Conservation (phyloP, 64 coral and sea anemone genomes). For the Actinia equina region DNA sequence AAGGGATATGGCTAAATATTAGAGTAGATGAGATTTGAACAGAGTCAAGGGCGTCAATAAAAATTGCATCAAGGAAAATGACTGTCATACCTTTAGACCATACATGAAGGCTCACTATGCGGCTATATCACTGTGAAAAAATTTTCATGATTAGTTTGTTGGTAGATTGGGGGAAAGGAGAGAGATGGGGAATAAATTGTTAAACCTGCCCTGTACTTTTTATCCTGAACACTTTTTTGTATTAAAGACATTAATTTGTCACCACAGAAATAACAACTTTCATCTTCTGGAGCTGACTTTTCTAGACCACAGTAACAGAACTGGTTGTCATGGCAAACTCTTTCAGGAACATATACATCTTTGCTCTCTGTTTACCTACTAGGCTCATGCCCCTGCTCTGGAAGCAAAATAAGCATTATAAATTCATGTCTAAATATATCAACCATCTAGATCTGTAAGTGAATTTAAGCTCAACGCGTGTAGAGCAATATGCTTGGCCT, state of each 20-base stretch:
- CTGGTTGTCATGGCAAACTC: conserved; percentile 16
- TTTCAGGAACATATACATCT: conserved; percentile 38
- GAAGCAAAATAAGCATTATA: conserved; percentile 48
- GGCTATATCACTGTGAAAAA: neutral
- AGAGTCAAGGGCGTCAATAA: neutral
- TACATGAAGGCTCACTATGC: neutral
- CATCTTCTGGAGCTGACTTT: conserved; percentile 30
- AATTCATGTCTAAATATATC: conserved; percentile 60
- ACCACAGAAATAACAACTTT: conserved; percentile 23
- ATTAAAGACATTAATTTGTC: conserved; percentile 11
- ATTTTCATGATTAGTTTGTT: neutral
- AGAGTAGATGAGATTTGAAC: neutral
- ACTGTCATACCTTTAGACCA: neutral
- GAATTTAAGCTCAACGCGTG: conserved; percentile 33
- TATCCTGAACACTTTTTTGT: conserved; percentile 5
- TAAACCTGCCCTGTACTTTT: neutral
- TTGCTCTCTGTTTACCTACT: conserved; percentile 27
- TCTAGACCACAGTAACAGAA: conserved; percentile 54
- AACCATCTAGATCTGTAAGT: conserved; percentile 32
- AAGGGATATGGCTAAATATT: too few species aligned
- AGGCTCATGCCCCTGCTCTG: conserved; percentile 25
- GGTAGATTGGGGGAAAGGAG: neutral
- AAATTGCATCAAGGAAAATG: neutral
- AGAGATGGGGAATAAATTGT: neutral
- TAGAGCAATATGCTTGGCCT: conserved; percentile 51